A percentile compares a stretch with the other conserved stretches of the same genome.
phyloP scores from a whole-genome alignment of 2,888 invertebrate genomes.

The Nephrocerus scutellatus region DNA sequence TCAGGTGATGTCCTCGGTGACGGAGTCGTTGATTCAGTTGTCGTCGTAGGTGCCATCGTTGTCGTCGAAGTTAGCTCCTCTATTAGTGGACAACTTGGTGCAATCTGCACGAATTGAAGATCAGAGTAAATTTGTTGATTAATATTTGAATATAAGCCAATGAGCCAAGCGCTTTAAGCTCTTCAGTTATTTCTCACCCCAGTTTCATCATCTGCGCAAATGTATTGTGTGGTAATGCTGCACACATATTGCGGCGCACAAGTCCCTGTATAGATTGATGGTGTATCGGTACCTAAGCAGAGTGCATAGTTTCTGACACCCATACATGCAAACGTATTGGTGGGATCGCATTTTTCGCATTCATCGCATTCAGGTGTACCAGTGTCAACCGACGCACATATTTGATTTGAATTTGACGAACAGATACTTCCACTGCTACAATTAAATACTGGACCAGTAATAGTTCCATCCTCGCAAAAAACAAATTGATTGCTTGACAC shows the following conservation, averaged over 20 bases:
- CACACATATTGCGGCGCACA: constrained; percentile 32
- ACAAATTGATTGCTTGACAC: constrained; percentile 30
- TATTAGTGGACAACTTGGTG: constrained; percentile 28
- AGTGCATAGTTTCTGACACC: constrained; percentile 29
- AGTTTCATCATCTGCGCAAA: constrained; percentile 18
- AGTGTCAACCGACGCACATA: constrained; percentile 21
- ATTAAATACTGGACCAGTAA: constrained; percentile 20
- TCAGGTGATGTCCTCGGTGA: constrained; percentile 14
- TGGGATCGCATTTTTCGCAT: constrained; percentile 32
- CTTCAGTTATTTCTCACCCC: constrained; percentile 14
- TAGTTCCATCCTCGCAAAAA: constrained; percentile 25
- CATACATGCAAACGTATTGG: constrained; percentile 33
- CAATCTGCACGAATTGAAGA: constrained; percentile 7
- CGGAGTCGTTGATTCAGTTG: constrained; percentile 5
- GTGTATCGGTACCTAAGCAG: constrained; percentile 29
- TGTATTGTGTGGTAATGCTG: constrained; percentile 23
- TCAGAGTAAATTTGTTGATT: neutral
- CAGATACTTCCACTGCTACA: constrained; percentile 32
- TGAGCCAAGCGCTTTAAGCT: too few relatives aligned
- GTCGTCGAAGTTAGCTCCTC: constrained; percentile 22
- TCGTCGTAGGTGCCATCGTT: constrained; percentile 18
- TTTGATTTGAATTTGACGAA: constrained; percentile 19
- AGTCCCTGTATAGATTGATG: constrained; percentile 23
- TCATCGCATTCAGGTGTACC: constrained; percentile 26
- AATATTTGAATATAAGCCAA: neutral